These are phyloP conservation scores for Rhimphoctona megacephalus DNA, from an alignment of 2,888 invertebrate genomes.

Conservation along the genomic window DNA sequence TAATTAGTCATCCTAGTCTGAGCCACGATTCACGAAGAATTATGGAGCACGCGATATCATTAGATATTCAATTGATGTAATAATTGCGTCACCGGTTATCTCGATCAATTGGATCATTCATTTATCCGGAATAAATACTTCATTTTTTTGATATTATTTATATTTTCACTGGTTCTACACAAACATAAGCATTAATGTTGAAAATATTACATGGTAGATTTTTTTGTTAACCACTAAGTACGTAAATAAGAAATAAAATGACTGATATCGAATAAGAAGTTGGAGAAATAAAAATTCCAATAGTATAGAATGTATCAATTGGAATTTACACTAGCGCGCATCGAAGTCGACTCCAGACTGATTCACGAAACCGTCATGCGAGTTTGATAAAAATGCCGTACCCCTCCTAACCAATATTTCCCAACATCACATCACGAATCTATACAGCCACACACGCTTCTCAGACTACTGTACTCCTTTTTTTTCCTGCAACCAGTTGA, in stretches of 20 bases:
- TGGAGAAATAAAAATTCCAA: background rate
- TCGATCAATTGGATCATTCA: conserved; percentile 4
- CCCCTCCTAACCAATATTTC: background rate
- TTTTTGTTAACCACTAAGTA: background rate
- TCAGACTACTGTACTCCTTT: background rate
- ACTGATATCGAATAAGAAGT: background rate
- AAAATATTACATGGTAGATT: background rate
- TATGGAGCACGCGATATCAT: background rate
- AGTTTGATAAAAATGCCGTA: conserved; percentile 8
- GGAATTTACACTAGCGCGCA: background rate
- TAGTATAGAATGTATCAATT: background rate
- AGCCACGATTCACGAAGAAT: conserved; percentile 3
- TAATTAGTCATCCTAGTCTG: background rate
- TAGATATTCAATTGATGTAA: background rate
- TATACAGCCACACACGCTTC: background rate
- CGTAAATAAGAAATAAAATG: background rate
- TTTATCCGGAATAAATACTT: background rate
- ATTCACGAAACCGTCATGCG: background rate
- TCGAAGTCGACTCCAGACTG: background rate
- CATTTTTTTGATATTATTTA: background rate
- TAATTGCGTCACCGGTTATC: conserved; percentile 13
- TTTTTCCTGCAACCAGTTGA: background rate
- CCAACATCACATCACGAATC: background rate
- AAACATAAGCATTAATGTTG: background rate
- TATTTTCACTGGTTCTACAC: background rate